Evolutionary conservation across 2,888 invertebrate species (phyloP).

Genomic region (Drosophila barbarae): DNA sequence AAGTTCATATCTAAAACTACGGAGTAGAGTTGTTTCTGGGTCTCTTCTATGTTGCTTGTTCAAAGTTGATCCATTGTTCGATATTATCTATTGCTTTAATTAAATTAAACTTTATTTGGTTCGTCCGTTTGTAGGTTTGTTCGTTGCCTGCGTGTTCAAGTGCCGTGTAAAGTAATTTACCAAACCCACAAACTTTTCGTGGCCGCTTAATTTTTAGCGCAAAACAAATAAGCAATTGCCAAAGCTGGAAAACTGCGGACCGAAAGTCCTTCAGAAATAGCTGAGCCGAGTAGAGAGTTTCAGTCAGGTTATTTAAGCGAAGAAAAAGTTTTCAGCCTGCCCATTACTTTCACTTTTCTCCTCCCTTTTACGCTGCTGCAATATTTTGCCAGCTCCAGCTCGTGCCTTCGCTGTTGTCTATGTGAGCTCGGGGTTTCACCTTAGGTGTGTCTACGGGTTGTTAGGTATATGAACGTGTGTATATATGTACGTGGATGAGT

Average conservation of each 20-base stretch:
- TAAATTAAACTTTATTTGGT: conserved; percentile 57
- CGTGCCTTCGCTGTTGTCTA: conserved; percentile 32
- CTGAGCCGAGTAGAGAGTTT: conserved; percentile 49
- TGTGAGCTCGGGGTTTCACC: conserved; percentile 33
- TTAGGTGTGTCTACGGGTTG: conserved; percentile 34
- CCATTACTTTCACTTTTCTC: conserved; percentile 61
- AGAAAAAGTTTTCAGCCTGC: conserved; percentile 45
- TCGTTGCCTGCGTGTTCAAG: conserved; percentile 69
- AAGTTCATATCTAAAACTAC: not conserved
- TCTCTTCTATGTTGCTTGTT: not conserved
- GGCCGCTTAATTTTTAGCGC: conserved; percentile 64
- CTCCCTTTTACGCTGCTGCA: conserved; percentile 24
- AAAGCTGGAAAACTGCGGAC: conserved; percentile 33
- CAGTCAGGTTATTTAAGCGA: conserved; percentile 52
- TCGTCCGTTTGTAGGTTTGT: conserved; percentile 36
- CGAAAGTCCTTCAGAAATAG: conserved; percentile 59
- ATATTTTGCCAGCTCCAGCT: conserved; percentile 32
- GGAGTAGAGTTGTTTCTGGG: not conserved
- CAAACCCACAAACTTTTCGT: conserved; percentile 46
- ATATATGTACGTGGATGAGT: not conserved
- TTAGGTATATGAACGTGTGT: conserved; percentile 7
- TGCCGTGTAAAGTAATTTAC: conserved; percentile 72
- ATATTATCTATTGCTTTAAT: conserved; percentile 50
- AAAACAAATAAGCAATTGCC: conserved; percentile 68
- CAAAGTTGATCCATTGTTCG: conserved; percentile 8